Conservation (phyloP, 2,113 vertebrate species). For the Crotalus helleri region DNA sequence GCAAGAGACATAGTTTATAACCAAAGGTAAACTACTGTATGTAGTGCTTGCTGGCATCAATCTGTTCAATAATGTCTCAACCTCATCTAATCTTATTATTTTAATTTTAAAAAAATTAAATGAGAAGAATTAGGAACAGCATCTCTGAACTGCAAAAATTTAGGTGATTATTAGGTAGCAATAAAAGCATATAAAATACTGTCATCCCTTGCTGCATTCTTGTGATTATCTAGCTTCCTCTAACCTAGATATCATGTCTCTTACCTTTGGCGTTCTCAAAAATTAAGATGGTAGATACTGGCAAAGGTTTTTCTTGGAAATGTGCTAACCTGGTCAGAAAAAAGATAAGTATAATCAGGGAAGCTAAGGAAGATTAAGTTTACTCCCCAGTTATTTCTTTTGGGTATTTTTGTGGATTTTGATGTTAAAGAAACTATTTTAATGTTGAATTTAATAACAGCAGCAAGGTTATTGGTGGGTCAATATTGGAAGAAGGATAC, state of each 20-base stretch:
- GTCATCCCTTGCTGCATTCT: not conserved
- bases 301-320: not conserved
- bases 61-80: not conserved
- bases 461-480: too few relatives aligned
- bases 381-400: too few relatives aligned
- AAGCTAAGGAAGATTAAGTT: not conserved
- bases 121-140: not conserved
- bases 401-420: too few relatives aligned
- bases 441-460: too few relatives aligned
- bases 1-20: not conserved
- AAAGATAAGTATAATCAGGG: not conserved
- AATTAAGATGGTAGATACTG: not conserved
- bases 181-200: not conserved
- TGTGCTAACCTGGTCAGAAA: not conserved
- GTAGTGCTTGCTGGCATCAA: not conserved
- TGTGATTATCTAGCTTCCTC: not conserved
- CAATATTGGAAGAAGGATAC: too few relatives aligned
- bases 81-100: not conserved
- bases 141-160: not conserved
- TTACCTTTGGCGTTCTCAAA: not conserved
- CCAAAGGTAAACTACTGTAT: not conserved
- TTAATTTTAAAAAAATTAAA: not conserved
- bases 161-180: not conserved
- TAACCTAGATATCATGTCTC: not conserved
- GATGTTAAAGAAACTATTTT: too few relatives aligned